Conservation (phyloP, 2,113 vertebrate genomes). For the Zosterops hypoxanthus region DNA sequence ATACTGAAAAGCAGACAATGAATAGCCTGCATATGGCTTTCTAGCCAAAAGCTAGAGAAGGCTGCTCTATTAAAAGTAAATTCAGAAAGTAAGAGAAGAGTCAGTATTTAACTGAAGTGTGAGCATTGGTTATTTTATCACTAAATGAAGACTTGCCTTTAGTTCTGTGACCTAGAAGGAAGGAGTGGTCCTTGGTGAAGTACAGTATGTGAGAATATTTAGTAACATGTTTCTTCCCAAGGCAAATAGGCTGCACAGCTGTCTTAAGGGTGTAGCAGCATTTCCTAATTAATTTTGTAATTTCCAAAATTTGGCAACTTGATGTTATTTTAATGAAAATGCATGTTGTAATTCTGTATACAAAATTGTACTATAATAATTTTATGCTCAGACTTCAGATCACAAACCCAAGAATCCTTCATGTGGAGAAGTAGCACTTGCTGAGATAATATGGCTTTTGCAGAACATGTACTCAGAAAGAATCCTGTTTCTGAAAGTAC, state of each 20-base stretch:
- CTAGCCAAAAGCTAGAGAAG: not conserved
- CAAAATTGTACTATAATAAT: conserved; percentile 21
- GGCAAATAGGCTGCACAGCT: not conserved
- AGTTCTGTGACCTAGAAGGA: not conserved
- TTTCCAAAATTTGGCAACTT: not conserved
- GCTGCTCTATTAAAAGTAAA: not conserved
- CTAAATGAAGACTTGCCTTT: not conserved
- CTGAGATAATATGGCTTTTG: conserved; percentile 43
- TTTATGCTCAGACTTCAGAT: conserved; percentile 37
- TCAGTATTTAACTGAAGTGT: not conserved
- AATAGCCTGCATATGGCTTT: not conserved
- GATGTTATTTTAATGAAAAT: not conserved
- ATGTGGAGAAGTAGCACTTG: conserved; percentile 32
- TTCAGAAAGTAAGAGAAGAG: not conserved
- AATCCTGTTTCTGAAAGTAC: conserved; percentile 45
- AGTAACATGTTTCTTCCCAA: not conserved
- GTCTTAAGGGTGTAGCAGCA: not conserved
- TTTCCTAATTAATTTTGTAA: not conserved
- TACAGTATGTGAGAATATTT: not conserved
- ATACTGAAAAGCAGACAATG: not conserved
- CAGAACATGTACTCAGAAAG: conserved; percentile 34
- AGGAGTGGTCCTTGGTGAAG: not conserved
- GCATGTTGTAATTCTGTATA: not conserved
- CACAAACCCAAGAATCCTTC: conserved; percentile 43
- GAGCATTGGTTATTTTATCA: not conserved